Evolutionary conservation across 1,140 invertebrate genomes (phyloP), one percentile per base, ranked within the genome.

Genomic region (Wasmannia auropunctata): DNA sequence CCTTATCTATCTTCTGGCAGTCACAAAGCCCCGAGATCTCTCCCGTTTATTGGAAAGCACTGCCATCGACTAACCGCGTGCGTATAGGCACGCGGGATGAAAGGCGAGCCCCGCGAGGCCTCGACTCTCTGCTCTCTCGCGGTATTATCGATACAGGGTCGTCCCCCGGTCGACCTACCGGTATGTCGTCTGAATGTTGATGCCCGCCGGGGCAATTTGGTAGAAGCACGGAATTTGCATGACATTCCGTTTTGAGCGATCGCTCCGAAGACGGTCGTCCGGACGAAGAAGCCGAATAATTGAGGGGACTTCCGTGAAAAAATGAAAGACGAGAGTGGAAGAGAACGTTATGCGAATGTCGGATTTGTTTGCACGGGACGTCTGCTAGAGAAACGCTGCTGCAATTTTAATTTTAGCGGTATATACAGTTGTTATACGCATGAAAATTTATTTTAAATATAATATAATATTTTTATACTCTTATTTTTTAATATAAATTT

Each of bases 31-130:
- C n/a, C 86, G 74, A 85, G 90, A 91, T 91, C 90, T 91, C 79
- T 74, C 70, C 62, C 86, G 86, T 91, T 92, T 92, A 92, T 92
- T 92, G 90, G 90, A 92, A 92, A 92, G 91, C 91, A 91, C 63
- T 85, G 87, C 86, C 56, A 79, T 86, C 86, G 58, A 60, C 72
- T 84, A 67, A 85, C 76, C 69, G 62, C n/a, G n/a, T n/a, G n/a
- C n/a, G n/a, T n/a, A n/a, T 86, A 40, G 63, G 43, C 43, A 34
- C 25, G 54, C 54, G 31, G 76, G 83, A 90, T 91, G 84, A 90
- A 91, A 91, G 67, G 70, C 25, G 43, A 51, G 10, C 37, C 83
- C 28, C 43, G 34, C 43, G 22, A 86, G n/a, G n/a, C n/a, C n/a
- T n/a, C n/a, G n/a, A n/a, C n/a, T n/a, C n/a, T n/a, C n/a, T n/a